A percentile compares a stretch with the other conserved stretches of the same genome.
Conservation (phyloP, 2,888 invertebrate species). For the Pristionchus maxplancki region DNA sequence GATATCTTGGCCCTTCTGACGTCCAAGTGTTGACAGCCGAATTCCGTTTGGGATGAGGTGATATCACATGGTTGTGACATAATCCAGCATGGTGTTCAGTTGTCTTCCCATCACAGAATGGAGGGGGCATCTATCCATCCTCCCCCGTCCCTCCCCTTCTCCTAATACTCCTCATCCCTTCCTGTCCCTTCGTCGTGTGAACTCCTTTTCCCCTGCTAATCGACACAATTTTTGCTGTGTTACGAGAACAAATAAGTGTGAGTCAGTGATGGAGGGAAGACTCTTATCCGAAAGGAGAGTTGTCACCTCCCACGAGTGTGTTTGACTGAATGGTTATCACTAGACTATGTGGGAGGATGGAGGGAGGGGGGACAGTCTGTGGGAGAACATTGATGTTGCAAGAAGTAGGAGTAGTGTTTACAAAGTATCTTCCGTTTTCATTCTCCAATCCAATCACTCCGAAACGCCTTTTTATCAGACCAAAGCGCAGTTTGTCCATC, state of each 20-base stretch:
- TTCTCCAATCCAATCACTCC: slow-evolving; percentile 12
- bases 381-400: slow-evolving; percentile 9
- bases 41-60: not conserved
- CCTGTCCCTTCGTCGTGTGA: not conserved
- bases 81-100: not conserved
- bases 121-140: not conserved
- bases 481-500: slow-evolving; percentile 27
- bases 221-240: slow-evolving; percentile 18
- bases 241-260: slow-evolving; percentile 39
- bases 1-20: not conserved
- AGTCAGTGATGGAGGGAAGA: not conserved
- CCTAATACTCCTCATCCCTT: not conserved
- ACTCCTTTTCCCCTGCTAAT: not conserved
- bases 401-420: slow-evolving; percentile 13
- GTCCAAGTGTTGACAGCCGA: not conserved
- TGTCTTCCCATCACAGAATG: not conserved
- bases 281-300: slow-evolving; percentile 44
- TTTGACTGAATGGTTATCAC: not conserved
- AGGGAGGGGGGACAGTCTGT: too few species aligned
- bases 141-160: not conserved
- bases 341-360: not conserved
- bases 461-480: slow-evolving; percentile 36
- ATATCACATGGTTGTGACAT: not conserved
- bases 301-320: not conserved
- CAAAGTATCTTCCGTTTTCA: not conserved